Evolutionary conservation across 2,113 vertebrate species (phyloP), one percentile per base, ranked within the genome.

Genomic region (Rutilus rutilus): DNA sequence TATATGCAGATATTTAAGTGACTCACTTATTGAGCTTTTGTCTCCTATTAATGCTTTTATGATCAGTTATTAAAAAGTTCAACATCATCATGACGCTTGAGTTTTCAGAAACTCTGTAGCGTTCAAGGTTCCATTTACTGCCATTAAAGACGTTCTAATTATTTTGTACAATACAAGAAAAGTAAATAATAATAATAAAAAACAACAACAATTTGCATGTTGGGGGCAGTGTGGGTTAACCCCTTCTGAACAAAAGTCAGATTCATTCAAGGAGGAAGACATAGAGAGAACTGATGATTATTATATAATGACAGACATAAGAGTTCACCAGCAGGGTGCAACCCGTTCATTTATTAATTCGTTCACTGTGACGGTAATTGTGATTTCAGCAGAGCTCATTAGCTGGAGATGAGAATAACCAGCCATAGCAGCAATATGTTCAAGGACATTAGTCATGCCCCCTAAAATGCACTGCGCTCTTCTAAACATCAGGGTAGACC

Each of bases 391-490:
- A 65, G 62, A 82, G 79, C 79, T 82, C 79, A 82, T 82, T 82
- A 82, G 62, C 79, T 69, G 7, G 27, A 67, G 79, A 82, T 69
- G 79, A 69, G 79, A 82, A 82, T 82, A 82, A 52, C 62, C 79
- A 82, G 79, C 79, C 79, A 82, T 82, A 67, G 62, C 79, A 82
- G 79, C 79, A 82, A 82, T 69, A 69, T 82, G 79, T 82, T 82
- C 79, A 69, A 82, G 79, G 62, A 67, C 42, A 82, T 82, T 65
- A 82, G 79, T 50, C 69, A 64, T 50, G 17, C 42, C 62, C 60
- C 25, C 45, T 69, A 45, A 82, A 67, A 67, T 69, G 15, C 42
- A 81, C 3, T 50, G 60, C 2, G 0, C 36, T 81, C 78, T 17
- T 81, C 15, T 81, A 65, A 50, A 81, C n/a, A 65, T 60, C 30